These are phyloP conservation scores for Festucalex cinctus DNA, from an alignment of 2,113 vertebrate species.

Conservation along the genomic window DNA sequence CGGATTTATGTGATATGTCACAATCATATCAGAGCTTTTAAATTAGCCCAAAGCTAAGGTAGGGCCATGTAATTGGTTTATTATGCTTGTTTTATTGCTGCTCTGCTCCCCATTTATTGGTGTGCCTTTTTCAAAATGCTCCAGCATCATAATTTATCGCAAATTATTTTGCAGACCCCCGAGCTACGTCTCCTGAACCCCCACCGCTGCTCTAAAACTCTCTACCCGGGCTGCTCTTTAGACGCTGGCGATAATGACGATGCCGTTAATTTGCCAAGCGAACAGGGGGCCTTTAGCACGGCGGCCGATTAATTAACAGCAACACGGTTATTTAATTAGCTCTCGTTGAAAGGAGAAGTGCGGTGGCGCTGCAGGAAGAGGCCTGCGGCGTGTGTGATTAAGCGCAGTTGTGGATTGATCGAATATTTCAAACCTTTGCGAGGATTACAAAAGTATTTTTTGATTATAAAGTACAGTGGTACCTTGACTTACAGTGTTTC, in stretches of 20 bases:
- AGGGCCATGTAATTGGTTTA: no score
- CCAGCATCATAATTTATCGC: not conserved
- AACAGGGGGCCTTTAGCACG: conserved; percentile 48
- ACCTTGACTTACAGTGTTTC: no score
- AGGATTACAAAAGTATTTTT: not conserved
- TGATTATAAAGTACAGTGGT: no score
- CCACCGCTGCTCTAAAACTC: not conserved
- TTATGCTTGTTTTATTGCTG: not conserved
- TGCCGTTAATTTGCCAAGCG: conserved; percentile 59
- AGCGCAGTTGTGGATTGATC: conserved; percentile 31
- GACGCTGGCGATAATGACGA: conserved; percentile 59
- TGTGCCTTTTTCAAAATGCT: not conserved
- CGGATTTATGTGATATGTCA: no score
- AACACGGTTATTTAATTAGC: conserved; percentile 69
- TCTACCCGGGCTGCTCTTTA: conserved; percentile 38
- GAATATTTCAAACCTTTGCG: not conserved
- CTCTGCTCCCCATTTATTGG: not conserved
- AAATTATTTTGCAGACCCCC: not conserved
- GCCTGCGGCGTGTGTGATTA: conserved; percentile 23
- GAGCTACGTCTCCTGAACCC: not conserved
- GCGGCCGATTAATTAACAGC: conserved; percentile 63
- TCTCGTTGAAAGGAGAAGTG: conserved; percentile 52
- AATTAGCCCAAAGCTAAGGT: no score
- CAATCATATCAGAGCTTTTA: no score
- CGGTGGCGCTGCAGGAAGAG: conserved; percentile 18